Evolutionary conservation across 2,113 vertebrate genomes (phyloP), one percentile per base, ranked within the genome.

Genomic region (Ophiodon elongatus): DNA sequence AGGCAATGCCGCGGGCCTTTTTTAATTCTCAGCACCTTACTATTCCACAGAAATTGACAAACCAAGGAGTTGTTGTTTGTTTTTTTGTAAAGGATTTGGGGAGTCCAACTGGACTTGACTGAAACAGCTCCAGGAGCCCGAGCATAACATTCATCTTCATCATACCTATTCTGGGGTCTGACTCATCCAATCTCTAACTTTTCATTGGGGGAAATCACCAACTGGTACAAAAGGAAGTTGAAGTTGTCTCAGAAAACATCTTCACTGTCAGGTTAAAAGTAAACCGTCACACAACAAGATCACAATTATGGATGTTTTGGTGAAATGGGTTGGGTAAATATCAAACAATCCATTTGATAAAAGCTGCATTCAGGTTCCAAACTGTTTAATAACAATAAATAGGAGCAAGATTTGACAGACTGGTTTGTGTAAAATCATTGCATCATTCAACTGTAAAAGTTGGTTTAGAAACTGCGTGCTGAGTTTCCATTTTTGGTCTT

Each of bases 401-500:
- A 0, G 43, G 25, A 31, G 13, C 45, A 72, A 4, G 19, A 45
- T 47, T 9, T 29, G 25, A 56, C 17, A 14, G 60, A 47, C 1
- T 15, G 41, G 14, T 67, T 50, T 71, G 5, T 59, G 4, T 41
- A 0, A 21, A 76, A 29, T 37, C 29, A 35, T 25, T 35, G 45
- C 3, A 25, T 69, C 29, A 60, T 19, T 21, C 39, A 5, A 70
- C 21, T 64, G 54, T n/a, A 23, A 39, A 50, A 47, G 29, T 25
- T 25, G 14, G 31, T 62, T 66, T 27, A 41, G 39, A 89, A 73
- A 60, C 27, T 29, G 25, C 11, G 2, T 37, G 71, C 13, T 13
- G 3, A 80, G 21, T 33, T 83, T 86, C 74, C 50, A 27, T 80
- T 84, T 65, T 25, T 56, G 19, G 52, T 33, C 29, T 65, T 19